Evolutionary conservation across 2,113 vertebrate species (phyloP).

Genomic region (Rhinolophus ferrumequinum): DNA sequence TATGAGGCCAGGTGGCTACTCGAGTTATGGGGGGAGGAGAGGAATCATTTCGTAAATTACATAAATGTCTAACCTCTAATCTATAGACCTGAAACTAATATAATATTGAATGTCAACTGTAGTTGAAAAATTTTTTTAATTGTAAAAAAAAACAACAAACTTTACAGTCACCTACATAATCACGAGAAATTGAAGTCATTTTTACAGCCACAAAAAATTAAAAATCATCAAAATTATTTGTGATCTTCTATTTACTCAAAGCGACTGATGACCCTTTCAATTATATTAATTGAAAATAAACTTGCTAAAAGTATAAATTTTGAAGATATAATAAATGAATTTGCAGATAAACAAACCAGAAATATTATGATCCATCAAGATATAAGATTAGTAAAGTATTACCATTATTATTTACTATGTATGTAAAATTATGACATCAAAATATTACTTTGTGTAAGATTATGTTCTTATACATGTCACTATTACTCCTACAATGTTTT

Average conservation of each 20-base stretch:
- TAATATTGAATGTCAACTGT: no score
- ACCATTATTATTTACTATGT: background rate
- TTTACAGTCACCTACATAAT: no score
- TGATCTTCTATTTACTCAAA: background rate
- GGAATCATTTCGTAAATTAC: no score
- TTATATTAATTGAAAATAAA: background rate
- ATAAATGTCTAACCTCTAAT: no score
- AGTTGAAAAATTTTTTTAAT: no score
- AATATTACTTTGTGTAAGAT: background rate
- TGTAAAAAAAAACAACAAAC: no score
- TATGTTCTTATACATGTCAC: background rate
- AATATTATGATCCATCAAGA: background rate
- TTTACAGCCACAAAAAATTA: no score
- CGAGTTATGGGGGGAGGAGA: no score
- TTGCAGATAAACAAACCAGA: background rate
- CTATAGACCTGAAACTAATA: no score
- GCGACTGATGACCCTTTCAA: background rate
- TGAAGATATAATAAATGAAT: background rate
- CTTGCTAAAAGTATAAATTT: background rate
- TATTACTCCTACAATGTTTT: background rate
- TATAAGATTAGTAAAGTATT: background rate
- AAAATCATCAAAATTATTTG: background rate
- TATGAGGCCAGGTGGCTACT: no score
- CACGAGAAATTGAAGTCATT: no score
- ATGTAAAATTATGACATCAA: conserved; percentile 3